phyloP scores from a whole-genome alignment of 2,113 vertebrate species.

The Ammodytes dubius region DNA sequence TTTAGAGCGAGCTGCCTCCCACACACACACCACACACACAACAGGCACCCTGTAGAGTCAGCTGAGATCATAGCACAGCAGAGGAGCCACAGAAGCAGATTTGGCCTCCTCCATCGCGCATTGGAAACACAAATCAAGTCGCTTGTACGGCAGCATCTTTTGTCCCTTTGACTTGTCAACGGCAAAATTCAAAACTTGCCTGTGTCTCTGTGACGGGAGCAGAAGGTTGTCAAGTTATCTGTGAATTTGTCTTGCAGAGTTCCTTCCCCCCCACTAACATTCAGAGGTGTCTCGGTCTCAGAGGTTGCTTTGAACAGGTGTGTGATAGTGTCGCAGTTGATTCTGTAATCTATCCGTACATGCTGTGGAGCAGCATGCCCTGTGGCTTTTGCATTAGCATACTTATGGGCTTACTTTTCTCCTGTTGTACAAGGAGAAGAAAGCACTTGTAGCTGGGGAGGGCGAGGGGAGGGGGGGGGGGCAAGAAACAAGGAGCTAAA shows the following conservation, averaged over 20 bases:
- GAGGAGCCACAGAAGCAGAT: constrained; percentile 58
- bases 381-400: constrained; percentile 71
- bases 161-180: constrained; percentile 60
- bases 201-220: constrained; percentile 30
- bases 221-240: constrained; percentile 50
- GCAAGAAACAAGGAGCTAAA: constrained; percentile 60
- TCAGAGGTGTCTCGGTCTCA: constrained; percentile 53
- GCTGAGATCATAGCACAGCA: constrained; percentile 57
- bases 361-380: constrained; percentile 59
- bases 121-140: constrained; percentile 59
- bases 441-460: constrained; percentile 50
- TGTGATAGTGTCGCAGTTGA: constrained; percentile 50
- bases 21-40: constrained; percentile 35
- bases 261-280: background rate
- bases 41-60: constrained; percentile 62
- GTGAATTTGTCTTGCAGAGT: constrained; percentile 60
- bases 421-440: constrained; percentile 49
- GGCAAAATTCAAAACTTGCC: constrained; percentile 64
- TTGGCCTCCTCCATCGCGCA: constrained; percentile 54
- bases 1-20: constrained; percentile 72
- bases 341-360: constrained; percentile 69
- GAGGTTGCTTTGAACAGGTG: constrained; percentile 61
- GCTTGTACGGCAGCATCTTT: constrained; percentile 53
- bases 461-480: constrained; percentile 10
- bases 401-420: constrained; percentile 58